A percentile compares a stretch with the other conserved stretches of the same genome.
These are phyloP conservation scores for Hiodon tergisus DNA, from an alignment of 2,113 vertebrate species.

Conservation along the genomic window DNA sequence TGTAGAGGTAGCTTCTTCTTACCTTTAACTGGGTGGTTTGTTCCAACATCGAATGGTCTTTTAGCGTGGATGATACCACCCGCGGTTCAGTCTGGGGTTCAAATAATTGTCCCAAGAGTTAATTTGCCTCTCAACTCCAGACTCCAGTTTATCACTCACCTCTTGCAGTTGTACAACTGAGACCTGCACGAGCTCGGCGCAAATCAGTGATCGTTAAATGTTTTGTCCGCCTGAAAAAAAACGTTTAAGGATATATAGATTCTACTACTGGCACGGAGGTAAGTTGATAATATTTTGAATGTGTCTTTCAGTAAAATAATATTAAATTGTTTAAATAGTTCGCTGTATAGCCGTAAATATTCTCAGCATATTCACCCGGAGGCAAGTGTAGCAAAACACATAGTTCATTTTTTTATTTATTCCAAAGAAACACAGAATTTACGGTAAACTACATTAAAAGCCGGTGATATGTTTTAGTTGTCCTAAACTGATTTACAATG, in stretches of 20 bases:
- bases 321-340: neutral
- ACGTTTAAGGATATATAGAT: constrained; percentile 14
- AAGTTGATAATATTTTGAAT: neutral
- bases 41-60: neutral
- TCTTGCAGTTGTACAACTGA: constrained; percentile 4
- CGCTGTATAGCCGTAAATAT: neutral
- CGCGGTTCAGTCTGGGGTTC: constrained; percentile 11
- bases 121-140: neutral
- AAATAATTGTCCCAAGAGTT: neutral
- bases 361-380: neutral
- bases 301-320: neutral
- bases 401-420: neutral
- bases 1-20: too few relatives aligned
- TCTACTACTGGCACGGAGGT: constrained; percentile 8
- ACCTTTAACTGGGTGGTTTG: constrained; percentile 14
- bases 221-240: neutral
- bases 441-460: too few relatives aligned
- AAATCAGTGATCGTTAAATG: constrained; percentile 15
- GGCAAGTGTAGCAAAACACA: neutral
- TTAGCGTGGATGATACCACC: constrained; percentile 16
- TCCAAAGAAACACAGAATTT: too few relatives aligned
- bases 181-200: constrained; percentile 2
- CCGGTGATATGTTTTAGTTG: too few relatives aligned
- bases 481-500: too few relatives aligned
- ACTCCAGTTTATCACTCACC: neutral